Evolutionary conservation across 2,113 vertebrate species (phyloP), one percentile per base, ranked within the genome.

Genomic region (Antechinus stuartii): DNA sequence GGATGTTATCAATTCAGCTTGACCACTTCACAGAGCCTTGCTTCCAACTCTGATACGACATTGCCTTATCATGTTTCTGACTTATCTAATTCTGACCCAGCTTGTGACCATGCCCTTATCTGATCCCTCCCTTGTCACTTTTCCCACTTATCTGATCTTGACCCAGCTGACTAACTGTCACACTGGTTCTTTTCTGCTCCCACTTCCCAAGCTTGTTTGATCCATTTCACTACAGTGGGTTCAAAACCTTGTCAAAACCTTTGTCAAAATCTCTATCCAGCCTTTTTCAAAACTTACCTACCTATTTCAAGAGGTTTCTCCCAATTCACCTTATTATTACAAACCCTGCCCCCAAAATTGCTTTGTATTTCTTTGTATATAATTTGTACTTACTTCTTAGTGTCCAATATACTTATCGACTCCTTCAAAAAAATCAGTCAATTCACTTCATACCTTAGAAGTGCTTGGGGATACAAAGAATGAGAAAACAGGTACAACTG

Each of bases 31-130:
- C n/a, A 22, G 16, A 84, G 68, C 68, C 5, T 84, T 42, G 68
- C 68, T 84, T 84, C 68, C 68, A 42, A 42, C n/a, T 23, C n/a
- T 84, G 68, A 84, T 42, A 42, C 22, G n/a, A 23, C 68, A 84
- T 84, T 84, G 68, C 68, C 68, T 84, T 84, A 42, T 84, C 35
- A 84, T 22, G 68, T 84, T 84, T 84, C 68, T 84, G 68, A 42
- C n/a, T 84, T 84, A 42, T 84, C 68, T 84, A 84, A 84, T 84
- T 84, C 68, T 84, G n/a, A 84, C n/a, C 68, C n/a, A 84, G 68
- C 68, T 84, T 84, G 68, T 84, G 68, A 84, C 68, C 68, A 84
- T 84, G 35, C 68, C 35, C 68, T 84, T 84, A 84, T 84, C 68
- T 84, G 68, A 84, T 84, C n/a, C 19, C 68, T 42, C n/a, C 42